Base-by-base conservation (phyloP, 2,888 invertebrate species). In the Lepidochrysops patricia region DNA sequence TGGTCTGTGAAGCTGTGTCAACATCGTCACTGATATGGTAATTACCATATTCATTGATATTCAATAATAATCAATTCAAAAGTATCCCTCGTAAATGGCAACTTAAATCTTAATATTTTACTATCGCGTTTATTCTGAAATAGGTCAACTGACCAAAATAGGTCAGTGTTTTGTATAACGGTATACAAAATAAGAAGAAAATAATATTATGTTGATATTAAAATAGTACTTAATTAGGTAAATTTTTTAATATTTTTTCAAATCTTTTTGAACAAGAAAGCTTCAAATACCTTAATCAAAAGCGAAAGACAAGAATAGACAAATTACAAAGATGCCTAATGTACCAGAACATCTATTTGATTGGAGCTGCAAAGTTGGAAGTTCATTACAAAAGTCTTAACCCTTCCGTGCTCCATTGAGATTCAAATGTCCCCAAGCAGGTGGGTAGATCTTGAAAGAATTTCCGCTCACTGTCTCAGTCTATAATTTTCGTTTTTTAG, bases 391-490 rank as follows among this genome's bases (percentile, higher is more conserved):
- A 69, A 73, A 72, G 75, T 77, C 77, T 80, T 76, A 78, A 79
- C 82, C 86, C 84, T 86, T 84, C 77, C 70, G 73, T 65, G 71
- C 65, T 66, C 67, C 72, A 69, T 68, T 87, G 81, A 84, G 74
- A 87, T 87, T 88, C 75, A 84, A 85, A 87, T 80, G 81, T 81
- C 83, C 79, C 81, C 79, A 69, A 75, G 84, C 84, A 84, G 84
- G 80, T 82, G 81, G 67, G 64, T 67, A 67, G 71, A 69, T 77
- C 75, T 79, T 83, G 76, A 82, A 79, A 76, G 75, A 73, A 77
- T 79, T 85, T 82, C 84, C 83, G 80, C 72, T 77, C 71, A 75
- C 64, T 70, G 70, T 70, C 67, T 70, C 64, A 67, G 62, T 63
- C 62, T 67, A 66, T 68, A 70, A 67, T 68, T 69, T 69, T 65